phyloP scores from a whole-genome alignment of 2,797 vertebrate genomes.

The Lindbergichthys nudifrons region DNA sequence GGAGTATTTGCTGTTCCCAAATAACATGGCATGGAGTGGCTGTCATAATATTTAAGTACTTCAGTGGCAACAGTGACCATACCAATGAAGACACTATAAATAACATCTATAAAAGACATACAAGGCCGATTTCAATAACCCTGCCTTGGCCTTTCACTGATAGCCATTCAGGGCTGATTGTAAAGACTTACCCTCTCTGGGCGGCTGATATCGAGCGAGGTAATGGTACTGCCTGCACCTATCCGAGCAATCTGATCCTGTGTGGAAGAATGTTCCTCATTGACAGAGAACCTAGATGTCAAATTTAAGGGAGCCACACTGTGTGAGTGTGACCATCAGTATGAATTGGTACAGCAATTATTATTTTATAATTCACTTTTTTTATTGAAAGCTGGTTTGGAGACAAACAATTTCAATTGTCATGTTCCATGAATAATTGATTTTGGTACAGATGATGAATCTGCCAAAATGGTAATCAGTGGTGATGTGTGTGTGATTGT shows the following conservation, averaged over 20 bases:
- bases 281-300: neutral
- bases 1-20: constrained; percentile 27
- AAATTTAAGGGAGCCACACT: neutral
- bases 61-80: constrained; percentile 7
- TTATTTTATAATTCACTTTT: neutral
- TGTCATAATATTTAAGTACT: constrained; percentile 53
- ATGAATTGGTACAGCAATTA: neutral
- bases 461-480: neutral
- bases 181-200: neutral
- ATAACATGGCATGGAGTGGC: neutral
- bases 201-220: constrained; percentile 15
- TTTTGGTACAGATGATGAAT: neutral
- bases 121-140: constrained; percentile 36
- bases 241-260: neutral
- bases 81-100: constrained; percentile 36
- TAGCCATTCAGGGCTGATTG: constrained; percentile 8
- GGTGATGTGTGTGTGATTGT: neutral
- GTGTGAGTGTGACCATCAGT: neutral
- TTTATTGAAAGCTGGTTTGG: neutral
- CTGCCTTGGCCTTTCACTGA: constrained; percentile 33
- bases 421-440: neutral
- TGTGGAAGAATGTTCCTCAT: constrained; percentile 5
- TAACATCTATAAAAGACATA: constrained; percentile 25
- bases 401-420: neutral
- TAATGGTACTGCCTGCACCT: neutral